A percentile compares a stretch with the other conserved stretches of the same genome.
phyloP scores from a whole-genome alignment of 2,888 invertebrate species.

The Aricia artaxerxes region DNA sequence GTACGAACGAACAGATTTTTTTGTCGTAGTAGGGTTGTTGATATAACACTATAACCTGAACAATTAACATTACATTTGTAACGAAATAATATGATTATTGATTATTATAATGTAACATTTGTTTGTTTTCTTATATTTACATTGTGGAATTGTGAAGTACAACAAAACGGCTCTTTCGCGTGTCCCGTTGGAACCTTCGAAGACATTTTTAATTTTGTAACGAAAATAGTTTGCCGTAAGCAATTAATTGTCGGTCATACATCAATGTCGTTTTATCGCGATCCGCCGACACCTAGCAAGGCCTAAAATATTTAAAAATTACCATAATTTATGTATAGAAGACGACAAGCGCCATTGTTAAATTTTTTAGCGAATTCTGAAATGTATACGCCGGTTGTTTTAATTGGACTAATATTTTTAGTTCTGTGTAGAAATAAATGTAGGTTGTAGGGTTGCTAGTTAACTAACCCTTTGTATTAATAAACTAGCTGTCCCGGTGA shows the following conservation, averaged over 20 bases:
- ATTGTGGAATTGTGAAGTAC: background rate
- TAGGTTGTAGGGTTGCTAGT: too few species aligned
- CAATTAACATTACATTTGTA: too few species aligned
- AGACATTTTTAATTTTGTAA: conserved; percentile 11
- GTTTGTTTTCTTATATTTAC: background rate
- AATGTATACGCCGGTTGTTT: background rate
- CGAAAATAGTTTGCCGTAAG: background rate
- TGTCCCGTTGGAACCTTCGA: background rate
- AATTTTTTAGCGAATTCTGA: background rate
- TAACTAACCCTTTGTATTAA: too few species aligned
- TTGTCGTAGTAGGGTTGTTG: too few species aligned
- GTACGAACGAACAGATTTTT: too few species aligned
- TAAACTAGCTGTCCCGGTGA: too few species aligned
- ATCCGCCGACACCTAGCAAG: background rate
- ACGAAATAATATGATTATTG: too few species aligned
- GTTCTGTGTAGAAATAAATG: background rate
- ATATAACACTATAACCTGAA: too few species aligned
- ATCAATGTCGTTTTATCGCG: conserved; percentile 21
- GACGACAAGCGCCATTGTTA: background rate
- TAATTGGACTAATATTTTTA: background rate
- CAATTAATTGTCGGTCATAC: conserved; percentile 17
- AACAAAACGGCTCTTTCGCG: background rate
- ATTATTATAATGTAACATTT: too few species aligned
- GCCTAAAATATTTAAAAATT: conserved; percentile 3
- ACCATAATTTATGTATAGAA: conserved; percentile 11